These are phyloP conservation scores for Malthinus flaveolus DNA, from an alignment of 2,888 invertebrate species.

Conservation along the genomic window DNA sequence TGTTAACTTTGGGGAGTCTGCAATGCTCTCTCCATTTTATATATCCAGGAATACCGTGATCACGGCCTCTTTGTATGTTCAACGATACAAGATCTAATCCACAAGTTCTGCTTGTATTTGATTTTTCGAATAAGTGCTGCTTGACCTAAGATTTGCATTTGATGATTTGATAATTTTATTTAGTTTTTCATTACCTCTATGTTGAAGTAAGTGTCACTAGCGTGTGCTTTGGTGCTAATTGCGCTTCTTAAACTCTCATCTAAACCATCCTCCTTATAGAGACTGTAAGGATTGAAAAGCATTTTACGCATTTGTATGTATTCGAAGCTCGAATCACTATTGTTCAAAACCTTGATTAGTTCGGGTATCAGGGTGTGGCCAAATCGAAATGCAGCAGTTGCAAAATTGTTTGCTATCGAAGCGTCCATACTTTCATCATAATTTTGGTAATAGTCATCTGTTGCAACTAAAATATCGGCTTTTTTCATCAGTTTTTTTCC, in stretches of 20 bases:
- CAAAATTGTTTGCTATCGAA: slow-evolving; percentile 81
- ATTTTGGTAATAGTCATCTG: slow-evolving; percentile 56
- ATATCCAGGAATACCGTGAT: slow-evolving; percentile 85
- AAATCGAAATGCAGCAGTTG: slow-evolving; percentile 84
- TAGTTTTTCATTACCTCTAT: slow-evolving; percentile 57
- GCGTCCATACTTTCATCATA: slow-evolving; percentile 74
- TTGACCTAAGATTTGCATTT: slow-evolving; percentile 65
- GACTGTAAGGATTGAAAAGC: slow-evolving; percentile 77
- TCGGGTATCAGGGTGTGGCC: slow-evolving; percentile 85
- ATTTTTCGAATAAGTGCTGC: slow-evolving; percentile 67
- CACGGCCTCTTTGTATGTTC: slow-evolving; percentile 86
- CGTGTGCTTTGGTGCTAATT: slow-evolving; percentile 65
- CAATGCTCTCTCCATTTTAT: slow-evolving; percentile 77
- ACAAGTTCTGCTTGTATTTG: slow-evolving; percentile 55
- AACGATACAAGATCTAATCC: slow-evolving; percentile 85
- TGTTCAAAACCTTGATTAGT: slow-evolving; percentile 67
- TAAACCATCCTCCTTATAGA: slow-evolving; percentile 66
- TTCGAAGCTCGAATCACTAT: slow-evolving; percentile 56
- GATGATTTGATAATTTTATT: not conserved
- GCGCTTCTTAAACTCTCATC: slow-evolving; percentile 69
- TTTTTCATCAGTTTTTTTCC: slow-evolving; percentile 63
- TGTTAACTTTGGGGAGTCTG: slow-evolving; percentile 63
- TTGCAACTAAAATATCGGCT: slow-evolving; percentile 58
- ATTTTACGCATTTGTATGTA: slow-evolving; percentile 76
- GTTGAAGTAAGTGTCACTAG: slow-evolving; percentile 65